phyloP scores from a whole-genome alignment of 1,140 invertebrate species.

The Mycetomoellerius zeteki region DNA sequence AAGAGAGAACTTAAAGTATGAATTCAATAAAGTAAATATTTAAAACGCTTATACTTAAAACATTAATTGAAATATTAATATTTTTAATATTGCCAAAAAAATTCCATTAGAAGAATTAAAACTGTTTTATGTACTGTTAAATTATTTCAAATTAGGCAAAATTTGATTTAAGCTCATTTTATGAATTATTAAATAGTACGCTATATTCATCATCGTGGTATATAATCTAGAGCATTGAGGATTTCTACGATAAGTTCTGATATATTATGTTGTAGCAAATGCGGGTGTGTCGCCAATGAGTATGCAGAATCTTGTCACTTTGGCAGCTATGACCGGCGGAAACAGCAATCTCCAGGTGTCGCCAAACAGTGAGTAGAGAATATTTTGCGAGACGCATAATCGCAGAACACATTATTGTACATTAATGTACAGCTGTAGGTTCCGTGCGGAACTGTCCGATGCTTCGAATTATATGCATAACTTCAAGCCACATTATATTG shows the following conservation, averaged over 20 bases:
- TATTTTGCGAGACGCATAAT: slow-evolving; percentile 46
- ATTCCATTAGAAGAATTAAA: background rate
- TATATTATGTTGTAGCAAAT: slow-evolving; percentile 83
- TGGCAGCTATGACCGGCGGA: slow-evolving; percentile 93
- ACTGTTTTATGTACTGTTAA: background rate
- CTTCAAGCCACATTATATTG: slow-evolving; percentile 5
- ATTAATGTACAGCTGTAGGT: slow-evolving; percentile 44
- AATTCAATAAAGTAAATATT: background rate
- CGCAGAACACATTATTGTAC: slow-evolving; percentile 35
- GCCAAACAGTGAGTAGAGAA: slow-evolving; percentile 87
- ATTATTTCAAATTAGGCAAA: slow-evolving; percentile 1
- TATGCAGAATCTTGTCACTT: slow-evolving; percentile 95
- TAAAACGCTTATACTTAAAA: background rate
- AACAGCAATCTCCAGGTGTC: slow-evolving; percentile 87
- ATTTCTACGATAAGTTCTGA: slow-evolving; percentile 25
- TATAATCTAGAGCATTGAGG: background rate
- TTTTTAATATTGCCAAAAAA: background rate
- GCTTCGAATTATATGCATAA: slow-evolving; percentile 43
- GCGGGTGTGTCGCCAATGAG: slow-evolving; percentile 92
- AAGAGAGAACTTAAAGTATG: background rate
- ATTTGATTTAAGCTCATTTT: background rate
- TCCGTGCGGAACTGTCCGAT: slow-evolving; percentile 16
- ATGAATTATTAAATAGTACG: background rate
- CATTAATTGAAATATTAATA: slow-evolving; percentile 10
- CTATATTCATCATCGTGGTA: background rate